Evolutionary conservation across 2,888 invertebrate genomes (phyloP).

Genomic region (Priocnemis perturbator): DNA sequence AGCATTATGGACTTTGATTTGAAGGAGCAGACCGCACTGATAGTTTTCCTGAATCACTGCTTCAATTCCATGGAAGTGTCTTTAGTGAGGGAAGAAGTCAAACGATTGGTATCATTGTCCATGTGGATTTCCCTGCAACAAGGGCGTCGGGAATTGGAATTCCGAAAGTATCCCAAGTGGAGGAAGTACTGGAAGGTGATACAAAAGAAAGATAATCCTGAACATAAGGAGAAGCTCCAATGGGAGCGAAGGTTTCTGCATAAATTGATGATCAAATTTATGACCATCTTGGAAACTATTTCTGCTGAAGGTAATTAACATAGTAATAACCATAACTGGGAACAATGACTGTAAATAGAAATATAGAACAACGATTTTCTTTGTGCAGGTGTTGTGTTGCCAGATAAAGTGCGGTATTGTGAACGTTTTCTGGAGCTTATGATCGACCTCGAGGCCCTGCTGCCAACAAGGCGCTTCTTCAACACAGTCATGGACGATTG

Average conservation of each 20-base stretch:
- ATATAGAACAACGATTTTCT: constrained; percentile 13
- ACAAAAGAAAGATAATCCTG: constrained; percentile 88
- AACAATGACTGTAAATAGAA: background rate
- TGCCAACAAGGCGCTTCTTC: constrained; percentile 97
- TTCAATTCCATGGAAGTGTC: constrained; percentile 98
- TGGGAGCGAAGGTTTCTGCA: constrained; percentile 94
- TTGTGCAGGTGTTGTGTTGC: constrained; percentile 65
- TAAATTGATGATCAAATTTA: constrained; percentile 90
- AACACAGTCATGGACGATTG: constrained; percentile 97
- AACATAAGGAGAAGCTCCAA: constrained; percentile 81
- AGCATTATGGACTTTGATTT: constrained; percentile 74
- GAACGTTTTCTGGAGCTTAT: constrained; percentile 97
- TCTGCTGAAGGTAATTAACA: constrained; percentile 77
- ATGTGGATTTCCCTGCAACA: constrained; percentile 95
- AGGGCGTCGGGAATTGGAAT: constrained; percentile 89
- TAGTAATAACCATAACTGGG: background rate
- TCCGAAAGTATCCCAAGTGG: constrained; percentile 91
- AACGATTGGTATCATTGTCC: constrained; percentile 93
- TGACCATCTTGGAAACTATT: constrained; percentile 86
- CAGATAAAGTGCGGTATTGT: constrained; percentile 85
- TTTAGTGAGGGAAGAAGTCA: constrained; percentile 93
- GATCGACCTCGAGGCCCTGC: constrained; percentile 95
- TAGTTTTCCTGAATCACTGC: constrained; percentile 96
- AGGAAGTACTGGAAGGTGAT: constrained; percentile 93
- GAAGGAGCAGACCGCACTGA: constrained; percentile 89